phyloP scores from a whole-genome alignment of 1,140 invertebrate species.

The Dinoponera quadriceps region DNA sequence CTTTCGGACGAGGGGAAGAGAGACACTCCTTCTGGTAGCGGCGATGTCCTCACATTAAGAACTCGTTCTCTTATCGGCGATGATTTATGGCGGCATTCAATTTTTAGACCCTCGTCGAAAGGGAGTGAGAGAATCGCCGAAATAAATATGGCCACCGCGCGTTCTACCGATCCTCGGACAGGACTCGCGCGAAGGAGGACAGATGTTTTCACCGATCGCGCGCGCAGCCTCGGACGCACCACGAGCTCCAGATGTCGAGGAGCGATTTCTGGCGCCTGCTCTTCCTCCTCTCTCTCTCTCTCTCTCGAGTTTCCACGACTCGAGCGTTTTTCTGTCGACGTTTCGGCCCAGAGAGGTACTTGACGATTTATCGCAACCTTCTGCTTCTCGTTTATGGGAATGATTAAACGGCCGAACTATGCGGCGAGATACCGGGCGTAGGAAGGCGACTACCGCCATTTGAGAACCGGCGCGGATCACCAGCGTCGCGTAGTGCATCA shows the following conservation, averaged over 20 bases:
- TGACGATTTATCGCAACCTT: slow-evolving; percentile 60
- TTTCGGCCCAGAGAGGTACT: slow-evolving; percentile 26
- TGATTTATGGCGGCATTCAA: slow-evolving; percentile 74
- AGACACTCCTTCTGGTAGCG: slow-evolving; percentile 66
- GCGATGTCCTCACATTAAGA: slow-evolving; percentile 76
- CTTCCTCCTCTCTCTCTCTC: too few species aligned
- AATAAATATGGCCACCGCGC: slow-evolving; percentile 69
- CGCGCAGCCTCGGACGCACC: neutral
- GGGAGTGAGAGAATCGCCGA: slow-evolving; percentile 74
- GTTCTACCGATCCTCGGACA: slow-evolving; percentile 46
- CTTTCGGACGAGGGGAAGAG: slow-evolving; percentile 36
- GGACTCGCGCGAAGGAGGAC: slow-evolving; percentile 53
- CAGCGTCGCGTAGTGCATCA: neutral
- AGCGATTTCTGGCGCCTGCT: slow-evolving; percentile 50
- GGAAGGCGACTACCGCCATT: slow-evolving; percentile 16
- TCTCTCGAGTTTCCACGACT: slow-evolving; percentile 31
- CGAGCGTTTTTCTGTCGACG: slow-evolving; percentile 57
- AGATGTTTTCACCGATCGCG: slow-evolving; percentile 69
- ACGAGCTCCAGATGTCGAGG: slow-evolving; percentile 56
- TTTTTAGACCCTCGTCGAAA: slow-evolving; percentile 74
- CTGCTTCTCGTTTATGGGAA: slow-evolving; percentile 51
- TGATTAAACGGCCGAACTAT: slow-evolving; percentile 51
- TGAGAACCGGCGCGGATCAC: slow-evolving; percentile 37
- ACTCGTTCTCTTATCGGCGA: slow-evolving; percentile 75
- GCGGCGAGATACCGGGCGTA: neutral